Percentiles rank a stretch among this genome's conserved stretches.
These are phyloP conservation scores for Caenorhabditis imperialis DNA, from an alignment of 2,888 invertebrate genomes.

Conservation along the genomic window DNA sequence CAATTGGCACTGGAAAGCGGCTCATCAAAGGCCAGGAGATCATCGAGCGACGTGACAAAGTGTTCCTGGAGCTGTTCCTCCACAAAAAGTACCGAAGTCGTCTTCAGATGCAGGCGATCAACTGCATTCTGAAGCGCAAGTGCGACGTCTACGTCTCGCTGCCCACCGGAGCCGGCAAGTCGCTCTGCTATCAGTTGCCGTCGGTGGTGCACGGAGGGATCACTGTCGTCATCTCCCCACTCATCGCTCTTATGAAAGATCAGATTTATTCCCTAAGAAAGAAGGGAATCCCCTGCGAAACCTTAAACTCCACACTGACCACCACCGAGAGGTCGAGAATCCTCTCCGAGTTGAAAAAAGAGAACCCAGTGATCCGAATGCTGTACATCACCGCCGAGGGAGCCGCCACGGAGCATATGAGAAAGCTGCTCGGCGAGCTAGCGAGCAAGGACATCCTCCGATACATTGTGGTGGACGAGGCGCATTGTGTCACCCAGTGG, in stretches of 20 bases:
- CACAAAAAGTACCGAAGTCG: slow-evolving; percentile 69
- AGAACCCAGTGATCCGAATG: slow-evolving; percentile 85
- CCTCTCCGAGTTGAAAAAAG: slow-evolving; percentile 79
- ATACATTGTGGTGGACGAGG: slow-evolving; percentile 95
- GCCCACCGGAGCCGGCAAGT: slow-evolving; percentile 97
- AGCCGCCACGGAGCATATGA: slow-evolving; percentile 84
- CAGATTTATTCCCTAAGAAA: slow-evolving; percentile 86
- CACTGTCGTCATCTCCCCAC: slow-evolving; percentile 94
- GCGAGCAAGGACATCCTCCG: slow-evolving; percentile 84
- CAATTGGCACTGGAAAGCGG: slow-evolving; percentile 37
- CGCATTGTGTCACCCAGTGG: slow-evolving; percentile 98
- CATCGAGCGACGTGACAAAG: slow-evolving; percentile 51
- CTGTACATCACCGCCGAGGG: slow-evolving; percentile 97
- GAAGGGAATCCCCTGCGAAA: slow-evolving; percentile 87
- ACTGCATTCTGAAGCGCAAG: slow-evolving; percentile 77
- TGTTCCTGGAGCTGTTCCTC: slow-evolving; percentile 61
- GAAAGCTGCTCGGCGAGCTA: slow-evolving; percentile 40
- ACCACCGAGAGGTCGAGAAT: slow-evolving; percentile 86
- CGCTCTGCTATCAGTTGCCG: slow-evolving; percentile 95
- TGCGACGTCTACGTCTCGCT: slow-evolving; percentile 95
- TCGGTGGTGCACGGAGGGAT: slow-evolving; percentile 87
- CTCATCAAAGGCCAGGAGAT: slow-evolving; percentile 39
- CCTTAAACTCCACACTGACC: slow-evolving; percentile 92
- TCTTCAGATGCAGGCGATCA: slow-evolving; percentile 68
- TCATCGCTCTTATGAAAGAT: slow-evolving; percentile 94